Evolutionary conservation across 2,797 vertebrate species (phyloP).

Genomic region (Sebastes variabilis): DNA sequence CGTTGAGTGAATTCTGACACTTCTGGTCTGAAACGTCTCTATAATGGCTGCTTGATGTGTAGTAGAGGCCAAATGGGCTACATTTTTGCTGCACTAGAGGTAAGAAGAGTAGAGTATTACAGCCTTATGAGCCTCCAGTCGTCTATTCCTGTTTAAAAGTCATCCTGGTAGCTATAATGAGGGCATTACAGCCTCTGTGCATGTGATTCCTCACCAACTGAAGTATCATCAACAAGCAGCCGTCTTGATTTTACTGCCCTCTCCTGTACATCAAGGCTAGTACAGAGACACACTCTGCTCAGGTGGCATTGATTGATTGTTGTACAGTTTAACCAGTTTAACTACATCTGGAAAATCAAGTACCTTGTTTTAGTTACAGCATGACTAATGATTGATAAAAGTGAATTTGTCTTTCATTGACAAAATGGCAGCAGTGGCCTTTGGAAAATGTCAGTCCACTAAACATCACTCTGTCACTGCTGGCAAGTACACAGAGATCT

Average conservation of each 20-base stretch:
- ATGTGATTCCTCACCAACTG: neutral
- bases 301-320: neutral
- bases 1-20: neutral
- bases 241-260: conserved; percentile 5
- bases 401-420: neutral
- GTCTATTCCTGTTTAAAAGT: neutral
- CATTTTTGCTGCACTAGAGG: too few relatives aligned
- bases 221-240: neutral
- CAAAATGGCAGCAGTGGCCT: conserved; percentile 18
- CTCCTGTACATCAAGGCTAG: neutral
- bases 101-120: too few relatives aligned
- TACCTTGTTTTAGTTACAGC: neutral
- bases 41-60: too few relatives aligned
- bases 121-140: neutral
- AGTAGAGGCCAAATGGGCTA: too few relatives aligned
- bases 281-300: neutral
- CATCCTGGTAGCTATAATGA: neutral
- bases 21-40: too few relatives aligned
- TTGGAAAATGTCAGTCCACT: conserved; percentile 48
- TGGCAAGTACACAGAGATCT: neutral
- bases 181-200: neutral
- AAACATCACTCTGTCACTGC: neutral
- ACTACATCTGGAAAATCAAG: neutral
- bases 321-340: neutral
- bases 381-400: neutral